A percentile compares a stretch with the other conserved stretches of the same genome.
Conservation (phyloP, 2,888 invertebrate species). For the Nudaria mundana region DNA sequence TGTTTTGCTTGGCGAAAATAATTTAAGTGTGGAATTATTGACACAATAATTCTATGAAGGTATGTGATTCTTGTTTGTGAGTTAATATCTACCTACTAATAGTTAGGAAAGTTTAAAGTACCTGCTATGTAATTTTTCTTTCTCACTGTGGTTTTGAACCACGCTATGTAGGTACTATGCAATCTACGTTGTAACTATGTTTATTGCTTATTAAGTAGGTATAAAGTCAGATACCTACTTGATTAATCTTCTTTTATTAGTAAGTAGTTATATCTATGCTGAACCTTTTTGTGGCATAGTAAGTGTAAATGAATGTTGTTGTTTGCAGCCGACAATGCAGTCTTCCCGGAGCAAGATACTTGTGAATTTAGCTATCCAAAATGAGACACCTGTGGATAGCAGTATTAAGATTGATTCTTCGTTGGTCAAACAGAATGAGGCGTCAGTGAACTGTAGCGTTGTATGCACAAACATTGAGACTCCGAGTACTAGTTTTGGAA, state of each 20-base stretch:
- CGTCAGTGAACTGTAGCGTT: too few relatives aligned
- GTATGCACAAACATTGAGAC: neutral
- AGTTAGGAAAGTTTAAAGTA: neutral
- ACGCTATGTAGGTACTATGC: neutral
- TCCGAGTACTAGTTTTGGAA: neutral
- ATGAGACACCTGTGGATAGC: neutral
- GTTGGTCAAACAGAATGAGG: neutral
- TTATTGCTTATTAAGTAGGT: neutral
- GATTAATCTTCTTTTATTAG: neutral
- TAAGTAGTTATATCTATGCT: slow-evolving; percentile 6
- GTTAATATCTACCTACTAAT: neutral
- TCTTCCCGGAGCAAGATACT: neutral
- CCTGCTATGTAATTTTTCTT: neutral
- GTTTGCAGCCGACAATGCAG: neutral
- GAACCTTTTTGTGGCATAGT: slow-evolving; percentile 2
- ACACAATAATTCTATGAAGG: neutral
- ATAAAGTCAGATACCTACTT: neutral
- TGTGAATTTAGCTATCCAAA: neutral
- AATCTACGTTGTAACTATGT: neutral
- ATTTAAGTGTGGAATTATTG: neutral
- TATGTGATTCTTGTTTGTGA: too few relatives aligned
- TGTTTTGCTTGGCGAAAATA: neutral
- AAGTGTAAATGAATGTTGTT: too few relatives aligned
- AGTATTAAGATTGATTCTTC: neutral
- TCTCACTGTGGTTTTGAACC: neutral